These are phyloP conservation scores for Rhinichthys klamathensis DNA, from an alignment of 2,113 vertebrate species.

Conservation along the genomic window DNA sequence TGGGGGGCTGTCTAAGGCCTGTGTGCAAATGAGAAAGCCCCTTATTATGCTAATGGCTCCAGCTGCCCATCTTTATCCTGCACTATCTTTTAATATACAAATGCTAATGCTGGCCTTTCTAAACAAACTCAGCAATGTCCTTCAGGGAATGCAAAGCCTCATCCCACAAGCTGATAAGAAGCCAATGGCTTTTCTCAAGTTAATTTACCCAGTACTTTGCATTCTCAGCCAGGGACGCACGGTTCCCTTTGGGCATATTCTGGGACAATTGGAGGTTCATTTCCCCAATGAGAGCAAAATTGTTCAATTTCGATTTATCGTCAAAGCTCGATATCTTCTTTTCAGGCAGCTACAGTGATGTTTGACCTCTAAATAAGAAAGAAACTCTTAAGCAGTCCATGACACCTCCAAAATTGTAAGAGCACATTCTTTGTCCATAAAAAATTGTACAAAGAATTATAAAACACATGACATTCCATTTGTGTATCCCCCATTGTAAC, in stretches of 20 bases:
- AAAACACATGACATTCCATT: slow-evolving; percentile 62
- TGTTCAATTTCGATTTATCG: background rate
- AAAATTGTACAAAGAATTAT: background rate
- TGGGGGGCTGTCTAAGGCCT: slow-evolving; percentile 65
- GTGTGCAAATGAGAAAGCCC: slow-evolving; percentile 80
- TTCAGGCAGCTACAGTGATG: slow-evolving; percentile 47
- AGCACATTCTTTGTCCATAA: slow-evolving; percentile 25
- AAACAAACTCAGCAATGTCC: slow-evolving; percentile 54
- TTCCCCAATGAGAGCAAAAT: slow-evolving; percentile 14
- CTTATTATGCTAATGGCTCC: slow-evolving; percentile 79
- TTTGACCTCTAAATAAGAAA: slow-evolving; percentile 23
- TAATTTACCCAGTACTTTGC: slow-evolving; percentile 51
- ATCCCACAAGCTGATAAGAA: slow-evolving; percentile 59
- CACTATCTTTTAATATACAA: slow-evolving; percentile 76
- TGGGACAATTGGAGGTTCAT: slow-evolving; percentile 6
- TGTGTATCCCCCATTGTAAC: slow-evolving; percentile 58
- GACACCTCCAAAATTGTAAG: slow-evolving; percentile 4
- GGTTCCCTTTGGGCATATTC: slow-evolving; percentile 39
- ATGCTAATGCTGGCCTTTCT: slow-evolving; percentile 71
- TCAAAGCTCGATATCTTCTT: background rate
- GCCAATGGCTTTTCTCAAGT: slow-evolving; percentile 45
- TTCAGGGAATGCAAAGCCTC: slow-evolving; percentile 58
- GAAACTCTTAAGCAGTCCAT: background rate
- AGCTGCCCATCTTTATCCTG: slow-evolving; percentile 65
- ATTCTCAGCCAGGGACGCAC: slow-evolving; percentile 40